Evolutionary conservation across 2,113 vertebrate genomes (phyloP).

Genomic region (Dromaius novaehollandiae): DNA sequence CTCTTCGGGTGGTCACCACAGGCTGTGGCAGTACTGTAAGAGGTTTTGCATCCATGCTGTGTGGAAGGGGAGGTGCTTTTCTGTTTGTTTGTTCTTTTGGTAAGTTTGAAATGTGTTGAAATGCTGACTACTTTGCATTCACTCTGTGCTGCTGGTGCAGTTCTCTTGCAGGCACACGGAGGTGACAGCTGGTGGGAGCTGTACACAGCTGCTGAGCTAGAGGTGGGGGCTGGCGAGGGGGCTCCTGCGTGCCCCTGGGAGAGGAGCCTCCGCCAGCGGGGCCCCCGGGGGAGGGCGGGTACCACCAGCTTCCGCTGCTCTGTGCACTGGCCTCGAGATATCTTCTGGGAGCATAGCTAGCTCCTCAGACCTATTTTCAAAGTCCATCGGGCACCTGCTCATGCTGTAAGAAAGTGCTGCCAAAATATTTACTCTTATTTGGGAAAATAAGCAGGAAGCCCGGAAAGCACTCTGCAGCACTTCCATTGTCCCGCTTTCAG

Average conservation of each 20-base stretch:
- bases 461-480: background rate
- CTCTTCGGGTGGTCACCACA: too few species aligned
- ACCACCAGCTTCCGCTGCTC: fast-evolving
- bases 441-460: background rate
- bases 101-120: background rate
- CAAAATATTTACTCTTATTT: background rate
- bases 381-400: background rate
- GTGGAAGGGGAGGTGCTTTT: background rate
- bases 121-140: background rate
- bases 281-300: background rate
- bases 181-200: background rate
- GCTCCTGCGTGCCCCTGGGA: background rate
- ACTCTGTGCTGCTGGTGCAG: background rate
- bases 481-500: background rate
- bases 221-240: background rate
- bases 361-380: background rate
- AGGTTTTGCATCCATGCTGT: background rate
- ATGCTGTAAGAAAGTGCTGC: background rate
- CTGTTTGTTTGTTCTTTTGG: background rate
- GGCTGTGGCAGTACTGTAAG: background rate
- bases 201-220: background rate
- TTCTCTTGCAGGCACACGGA: background rate
- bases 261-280: background rate
- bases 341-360: background rate
- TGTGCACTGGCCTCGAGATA: background rate